Percentiles rank a stretch among this genome's conserved stretches.
These are phyloP conservation scores for Psilanteris sp. DNA, from an alignment of 1,140 invertebrate genomes.

Conservation along the genomic window DNA sequence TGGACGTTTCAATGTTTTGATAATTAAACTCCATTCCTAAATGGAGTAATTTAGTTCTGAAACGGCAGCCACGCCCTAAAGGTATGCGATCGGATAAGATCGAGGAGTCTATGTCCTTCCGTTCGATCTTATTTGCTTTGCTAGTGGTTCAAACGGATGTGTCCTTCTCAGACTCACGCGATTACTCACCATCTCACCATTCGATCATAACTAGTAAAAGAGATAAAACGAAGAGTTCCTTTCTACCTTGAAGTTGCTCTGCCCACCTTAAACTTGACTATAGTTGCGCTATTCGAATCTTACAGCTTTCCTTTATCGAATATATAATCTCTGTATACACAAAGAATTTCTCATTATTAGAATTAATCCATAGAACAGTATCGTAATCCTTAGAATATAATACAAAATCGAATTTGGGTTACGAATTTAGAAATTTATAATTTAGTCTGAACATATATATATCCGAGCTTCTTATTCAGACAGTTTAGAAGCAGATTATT, in stretches of 20 bases:
- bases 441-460: too few species aligned
- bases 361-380: too few species aligned
- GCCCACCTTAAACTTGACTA: conserved; percentile 46
- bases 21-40: too few species aligned
- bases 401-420: too few species aligned
- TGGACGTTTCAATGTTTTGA: too few species aligned
- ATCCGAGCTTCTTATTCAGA: too few species aligned
- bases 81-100: conserved; percentile 65
- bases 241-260: conserved; percentile 64
- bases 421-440: too few species aligned
- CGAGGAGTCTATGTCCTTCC: conserved; percentile 47
- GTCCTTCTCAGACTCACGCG: conserved; percentile 46
- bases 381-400: too few species aligned
- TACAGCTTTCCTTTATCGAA: too few species aligned
- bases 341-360: too few species aligned
- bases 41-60: conserved; percentile 27
- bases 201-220: conserved; percentile 59
- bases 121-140: conserved; percentile 52
- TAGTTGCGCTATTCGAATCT: conserved; percentile 15
- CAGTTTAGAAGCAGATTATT: too few species aligned
- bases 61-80: conserved; percentile 62
- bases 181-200: conserved; percentile 38
- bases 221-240: conserved; percentile 57
- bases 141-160: conserved; percentile 22
- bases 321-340: too few species aligned